phyloP scores from a whole-genome alignment of 1,140 invertebrate genomes.

The Aphelenchoides avenae region DNA sequence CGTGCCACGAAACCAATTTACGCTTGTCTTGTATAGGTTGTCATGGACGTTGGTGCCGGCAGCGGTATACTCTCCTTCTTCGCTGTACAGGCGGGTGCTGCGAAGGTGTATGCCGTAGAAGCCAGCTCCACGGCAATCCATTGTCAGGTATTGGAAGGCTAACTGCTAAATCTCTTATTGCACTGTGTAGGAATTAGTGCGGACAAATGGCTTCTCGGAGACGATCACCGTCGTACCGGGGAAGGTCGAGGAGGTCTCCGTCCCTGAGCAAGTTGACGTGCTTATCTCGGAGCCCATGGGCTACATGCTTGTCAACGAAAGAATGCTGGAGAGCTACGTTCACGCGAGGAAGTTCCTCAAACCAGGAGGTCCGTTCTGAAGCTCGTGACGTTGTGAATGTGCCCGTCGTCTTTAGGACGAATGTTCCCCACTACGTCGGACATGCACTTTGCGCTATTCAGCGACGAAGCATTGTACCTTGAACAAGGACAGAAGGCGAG shows the following conservation, averaged over 20 bases:
- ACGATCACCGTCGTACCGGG: constrained; percentile 87
- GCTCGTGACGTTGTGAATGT: constrained; percentile 12
- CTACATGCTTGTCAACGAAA: constrained; percentile 98
- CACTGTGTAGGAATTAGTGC: constrained; percentile 70
- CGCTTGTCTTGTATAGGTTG: constrained; percentile 68
- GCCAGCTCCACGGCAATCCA: constrained; percentile 96
- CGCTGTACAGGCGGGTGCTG: constrained; percentile 91
- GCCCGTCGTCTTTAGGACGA: constrained; percentile 62
- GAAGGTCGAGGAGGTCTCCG: constrained; percentile 94
- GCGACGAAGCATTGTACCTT: constrained; percentile 93
- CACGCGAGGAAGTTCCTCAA: constrained; percentile 97
- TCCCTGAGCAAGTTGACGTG: constrained; percentile 89
- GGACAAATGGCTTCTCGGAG: constrained; percentile 79
- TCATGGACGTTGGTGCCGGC: constrained; percentile 92
- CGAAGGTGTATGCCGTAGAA: constrained; percentile 94
- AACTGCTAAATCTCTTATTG: constrained; percentile 22
- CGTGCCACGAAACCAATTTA: too few species aligned
- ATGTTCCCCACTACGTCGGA: constrained; percentile 97
- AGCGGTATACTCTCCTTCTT: constrained; percentile 98
- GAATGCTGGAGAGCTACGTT: constrained; percentile 97
- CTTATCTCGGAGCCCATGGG: constrained; percentile 99
- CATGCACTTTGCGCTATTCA: constrained; percentile 95
- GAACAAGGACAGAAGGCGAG: constrained; percentile 97
- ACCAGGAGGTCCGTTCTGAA: constrained; percentile 68
- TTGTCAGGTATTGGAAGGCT: constrained; percentile 76